Base-by-base conservation (phyloP, 2,888 invertebrate species). In the Oconnorella tubifera region DNA sequence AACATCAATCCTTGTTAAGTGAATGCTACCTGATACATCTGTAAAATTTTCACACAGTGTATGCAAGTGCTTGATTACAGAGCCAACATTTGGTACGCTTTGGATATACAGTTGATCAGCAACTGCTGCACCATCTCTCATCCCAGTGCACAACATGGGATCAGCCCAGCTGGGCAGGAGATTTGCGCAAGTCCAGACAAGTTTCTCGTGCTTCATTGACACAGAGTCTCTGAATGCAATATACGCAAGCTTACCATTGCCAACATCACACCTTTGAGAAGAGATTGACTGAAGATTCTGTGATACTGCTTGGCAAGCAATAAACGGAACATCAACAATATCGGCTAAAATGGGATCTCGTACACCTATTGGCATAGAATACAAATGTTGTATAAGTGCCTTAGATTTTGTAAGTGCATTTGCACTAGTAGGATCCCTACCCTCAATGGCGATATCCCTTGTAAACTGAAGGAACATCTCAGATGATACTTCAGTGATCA, bases 131-230 rank as follows among this genome's bases (percentile, higher is more conserved):
- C 10, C 10, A 19, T 40, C 40, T 40, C 19, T 19, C 40, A 40
- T 19, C 19, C 19, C 40, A 14, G 10, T 19, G 40, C 10, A 40
- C 10, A 14, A 40, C 40, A 40, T 19, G 19, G 71, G 71, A 53
- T 68, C 65, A 19, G 71, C 71, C 71, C 71, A 71, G n/a, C 32
- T 25, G 1, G 69, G 71, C 6, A 71, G 59, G 10, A 71, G 23
- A 49, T 59, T 63, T 23, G 68, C 68, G 14, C 61, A 53, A 19
- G 67, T 70, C 71, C 71, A 71, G 2, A 49, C 32, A 23, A 70
- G 10, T 25, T 65, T 29, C n/a, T 59, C 62, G 51, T 69, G 55
- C 19, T 57, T 29, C 33, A 51, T 62, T 3, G 62, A 50, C 2
- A 63, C 53, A 23, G 69, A 63, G 33, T 68, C 64, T 49, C 66